Base-by-base conservation (phyloP, 2,797 vertebrate species). In the Argya squamiceps region DNA sequence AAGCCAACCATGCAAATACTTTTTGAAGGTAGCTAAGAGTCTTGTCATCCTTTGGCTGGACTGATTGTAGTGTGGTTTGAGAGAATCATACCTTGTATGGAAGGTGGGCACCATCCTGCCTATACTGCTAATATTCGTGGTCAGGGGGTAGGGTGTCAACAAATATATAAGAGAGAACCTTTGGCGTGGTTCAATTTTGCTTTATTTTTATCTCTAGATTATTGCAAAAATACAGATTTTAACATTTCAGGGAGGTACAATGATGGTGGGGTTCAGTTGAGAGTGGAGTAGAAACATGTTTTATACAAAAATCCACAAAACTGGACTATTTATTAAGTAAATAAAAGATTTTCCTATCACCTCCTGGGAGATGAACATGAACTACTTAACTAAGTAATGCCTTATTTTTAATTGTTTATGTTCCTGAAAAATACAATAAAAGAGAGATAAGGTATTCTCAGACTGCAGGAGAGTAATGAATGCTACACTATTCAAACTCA, bases 71-170 rank as follows among this genome's bases (percentile, higher is more conserved):
- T 22, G 17, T 65, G 37, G 16, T 34, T 63, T 70, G 43, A 16
- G 10, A 67, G 34, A 88, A 69, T 16, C 1, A 1, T 39, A 12
- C 6, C 21, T 80, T 55, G 22, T 5, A 2, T 4, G 11, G 36
- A 81, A 70, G 34, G 15, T 49, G 18, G 26, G 12, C 21, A 81
- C 10, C 58, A 34, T 37, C 39, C 11, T 74, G 10, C 32, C 43
- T 69, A 6, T 3, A 2, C 26, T 58, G 34, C 26, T 1, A 6
- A 1, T 37, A 8, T 23, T 43, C 10, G 9, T 36, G 6, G 11
- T 87, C 20, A 26, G 12, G 3, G 18, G 13, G 4, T 21, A 55
- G 24, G 16, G 8, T 67, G 11, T 53, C 36, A 63, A 70, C 6
- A 46, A 0, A 5, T 24, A 20, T 83, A 77, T 39, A 39, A 92